phyloP scores from a whole-genome alignment of 2,797 vertebrate genomes.

The Coilia nasus region DNA sequence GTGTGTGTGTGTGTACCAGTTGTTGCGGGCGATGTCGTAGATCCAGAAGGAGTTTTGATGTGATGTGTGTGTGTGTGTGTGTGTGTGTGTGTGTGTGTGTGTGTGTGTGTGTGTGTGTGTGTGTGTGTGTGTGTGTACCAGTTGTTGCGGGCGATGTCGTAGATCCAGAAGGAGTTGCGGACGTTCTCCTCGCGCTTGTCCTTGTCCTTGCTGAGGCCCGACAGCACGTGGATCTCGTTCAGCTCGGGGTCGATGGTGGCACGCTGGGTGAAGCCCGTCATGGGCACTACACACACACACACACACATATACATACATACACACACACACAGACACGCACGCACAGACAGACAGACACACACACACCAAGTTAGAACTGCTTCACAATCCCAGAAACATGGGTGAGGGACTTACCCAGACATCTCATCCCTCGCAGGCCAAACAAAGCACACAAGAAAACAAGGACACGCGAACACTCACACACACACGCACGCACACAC shows the following conservation, averaged over 20 bases:
- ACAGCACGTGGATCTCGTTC: conserved; percentile 98
- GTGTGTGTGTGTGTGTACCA: conserved; percentile 76
- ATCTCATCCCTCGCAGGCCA: neutral
- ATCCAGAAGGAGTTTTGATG: neutral
- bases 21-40: no score
- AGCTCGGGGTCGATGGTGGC: conserved; percentile 98
- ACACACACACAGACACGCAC: neutral
- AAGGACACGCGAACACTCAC: neutral
- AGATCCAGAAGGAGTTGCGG: conserved; percentile 99
- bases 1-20: conserved; percentile 8
- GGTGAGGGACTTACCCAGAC: no score
- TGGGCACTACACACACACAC: conserved; percentile 82
- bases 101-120: neutral
- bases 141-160: conserved; percentile 97
- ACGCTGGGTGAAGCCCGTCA: conserved; percentile 98
- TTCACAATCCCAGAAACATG: neutral
- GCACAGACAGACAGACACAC: neutral
- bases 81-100: conserved; percentile 9
- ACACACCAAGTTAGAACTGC: neutral
- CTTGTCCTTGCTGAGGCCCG: conserved; percentile 98
- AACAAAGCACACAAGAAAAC: neutral
- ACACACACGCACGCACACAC: neutral
- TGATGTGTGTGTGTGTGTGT: neutral
- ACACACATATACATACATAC: neutral
- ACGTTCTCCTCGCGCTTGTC: conserved; percentile 98